Percentiles rank a stretch among this genome's conserved stretches.
Evolutionary conservation across 2,797 vertebrate genomes (phyloP).

Genomic region (Vespertilio murinus): DNA sequence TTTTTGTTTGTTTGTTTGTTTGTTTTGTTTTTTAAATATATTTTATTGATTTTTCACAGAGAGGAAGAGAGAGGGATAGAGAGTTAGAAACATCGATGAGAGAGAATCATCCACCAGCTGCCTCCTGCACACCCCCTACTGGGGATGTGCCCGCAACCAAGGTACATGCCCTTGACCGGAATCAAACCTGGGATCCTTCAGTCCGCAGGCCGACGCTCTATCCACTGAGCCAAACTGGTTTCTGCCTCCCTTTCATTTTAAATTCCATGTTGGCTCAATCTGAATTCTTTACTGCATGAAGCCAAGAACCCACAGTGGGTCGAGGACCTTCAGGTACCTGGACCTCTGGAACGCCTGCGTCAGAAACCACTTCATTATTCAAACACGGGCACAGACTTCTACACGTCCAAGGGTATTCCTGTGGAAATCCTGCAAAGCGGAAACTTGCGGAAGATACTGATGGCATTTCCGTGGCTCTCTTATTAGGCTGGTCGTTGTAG

Average conservation of each 20-base stretch:
- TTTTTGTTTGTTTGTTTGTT: too few species aligned
- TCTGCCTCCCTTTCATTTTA: background rate
- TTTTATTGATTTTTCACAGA: too few species aligned
- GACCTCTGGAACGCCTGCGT: background rate
- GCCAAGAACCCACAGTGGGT: background rate
- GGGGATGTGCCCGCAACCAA: too few species aligned
- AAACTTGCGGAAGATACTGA: background rate
- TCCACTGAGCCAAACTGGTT: too few species aligned
- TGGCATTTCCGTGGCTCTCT: background rate
- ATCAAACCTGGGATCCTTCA: too few species aligned
- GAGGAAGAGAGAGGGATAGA: too few species aligned
- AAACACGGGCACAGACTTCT: background rate
- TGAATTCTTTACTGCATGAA: background rate
- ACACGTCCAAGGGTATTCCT: background rate
- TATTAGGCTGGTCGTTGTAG: background rate
- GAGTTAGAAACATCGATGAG: too few species aligned
- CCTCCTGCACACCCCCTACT: too few species aligned
- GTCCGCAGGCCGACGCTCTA: too few species aligned
- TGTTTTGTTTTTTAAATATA: too few species aligned
- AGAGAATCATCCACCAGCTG: too few species aligned
- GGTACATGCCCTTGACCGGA: too few species aligned
- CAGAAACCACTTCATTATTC: background rate
- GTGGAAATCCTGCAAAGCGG: background rate
- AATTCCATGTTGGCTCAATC: background rate
- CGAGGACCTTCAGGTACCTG: background rate